Base-by-base conservation (phyloP, 2,797 vertebrate genomes). In the Tiaroga cobitis region DNA sequence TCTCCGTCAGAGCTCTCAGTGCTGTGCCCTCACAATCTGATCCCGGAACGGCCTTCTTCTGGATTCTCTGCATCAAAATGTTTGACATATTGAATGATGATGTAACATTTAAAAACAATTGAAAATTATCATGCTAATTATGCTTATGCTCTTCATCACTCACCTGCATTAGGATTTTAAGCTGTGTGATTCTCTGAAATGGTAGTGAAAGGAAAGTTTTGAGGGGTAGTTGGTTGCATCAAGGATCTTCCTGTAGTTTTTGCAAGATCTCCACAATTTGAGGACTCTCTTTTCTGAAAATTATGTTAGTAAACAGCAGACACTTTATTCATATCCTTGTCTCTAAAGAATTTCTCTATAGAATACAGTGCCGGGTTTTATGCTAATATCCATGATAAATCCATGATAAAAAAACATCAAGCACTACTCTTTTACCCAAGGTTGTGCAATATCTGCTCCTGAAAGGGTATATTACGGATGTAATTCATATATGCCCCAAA, bases 161-260 rank as follows among this genome's bases (percentile, higher is more conserved):
- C 61, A 89, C 90, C 86, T 91, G 84, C 65, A 91, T 87, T 67
- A 90, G 80, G 10, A 91, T 79, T 67, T 90, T 90, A 32, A 90
- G 82, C 9, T 76, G 77, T 10, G 86, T 85, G 41, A 90, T 90
- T 76, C 88, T 85, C 78, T 90, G 90, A 81, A 91, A 90, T n/a
- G 90, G 90, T 43, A 91, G 80, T 16, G 83, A 83, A n/a, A 90
- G 83, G 72, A 88, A 91, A 24, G 84, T 89, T 32, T 89, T 87
- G 10, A 90, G 86, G 32, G 86, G 49, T 13, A 91, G 83, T 1
- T 90, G 82, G 39, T 81, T 80, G 39, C 90, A 90, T 41, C 73
- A 37, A 1, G 84, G 78, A 77, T 91, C 80, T 68, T 90, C 84
- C 81, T 90, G 46, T 56, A 91, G 90, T 67, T 76, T 88, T 24